Evolutionary conservation across 2,113 vertebrate genomes (phyloP).

Genomic region (Odontophorus gujanensis): DNA sequence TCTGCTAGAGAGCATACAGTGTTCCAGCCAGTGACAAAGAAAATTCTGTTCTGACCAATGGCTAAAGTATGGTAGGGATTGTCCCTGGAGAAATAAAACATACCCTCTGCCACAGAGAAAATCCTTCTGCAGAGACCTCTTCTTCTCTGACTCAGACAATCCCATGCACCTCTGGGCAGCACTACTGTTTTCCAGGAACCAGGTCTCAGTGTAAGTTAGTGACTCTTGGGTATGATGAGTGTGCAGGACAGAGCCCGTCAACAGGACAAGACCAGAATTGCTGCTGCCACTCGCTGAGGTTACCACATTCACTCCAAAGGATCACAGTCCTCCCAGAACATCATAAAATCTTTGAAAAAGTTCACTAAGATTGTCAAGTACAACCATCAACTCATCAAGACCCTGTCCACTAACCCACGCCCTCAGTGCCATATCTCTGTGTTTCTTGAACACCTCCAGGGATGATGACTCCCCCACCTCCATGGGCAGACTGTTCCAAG

Average conservation of each 20-base stretch:
- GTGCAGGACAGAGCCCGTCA: neutral
- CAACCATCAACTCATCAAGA: too few species aligned
- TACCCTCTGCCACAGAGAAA: neutral
- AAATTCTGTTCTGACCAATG: neutral
- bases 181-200: neutral
- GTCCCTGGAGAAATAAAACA: neutral
- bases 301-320: neutral
- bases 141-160: neutral
- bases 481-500: too few species aligned
- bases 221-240: neutral
- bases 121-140: neutral
- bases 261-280: rapidly evolving
- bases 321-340: neutral
- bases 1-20: neutral
- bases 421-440: too few species aligned
- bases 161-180: neutral
- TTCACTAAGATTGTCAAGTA: too few species aligned
- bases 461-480: too few species aligned
- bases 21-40: neutral
- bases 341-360: too few species aligned
- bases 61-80: neutral
- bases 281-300: neutral
- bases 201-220: neutral
- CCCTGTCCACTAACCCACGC: too few species aligned
- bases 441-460: too few species aligned